Percentiles rank a stretch among this genome's conserved stretches.
phyloP scores from a whole-genome alignment of 1,140 invertebrate species.

The Diabrotica undecimpunctata region DNA sequence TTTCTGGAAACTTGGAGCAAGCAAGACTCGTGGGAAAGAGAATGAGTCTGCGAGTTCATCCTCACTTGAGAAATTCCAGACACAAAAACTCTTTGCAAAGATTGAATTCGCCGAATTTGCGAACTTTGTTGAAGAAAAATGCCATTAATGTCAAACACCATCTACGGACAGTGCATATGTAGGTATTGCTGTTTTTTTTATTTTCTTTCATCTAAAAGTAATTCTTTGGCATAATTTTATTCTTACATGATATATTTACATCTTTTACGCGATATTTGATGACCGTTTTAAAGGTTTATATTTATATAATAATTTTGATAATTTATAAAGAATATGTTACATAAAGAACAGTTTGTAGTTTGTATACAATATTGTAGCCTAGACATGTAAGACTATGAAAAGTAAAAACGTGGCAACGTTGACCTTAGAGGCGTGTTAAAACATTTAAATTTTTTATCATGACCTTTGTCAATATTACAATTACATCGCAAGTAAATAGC shows the following conservation, averaged over 20 bases:
- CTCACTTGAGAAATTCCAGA: conserved; percentile 23
- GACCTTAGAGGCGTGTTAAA: too few species aligned
- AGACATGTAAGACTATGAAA: too few species aligned
- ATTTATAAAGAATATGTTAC: too few species aligned
- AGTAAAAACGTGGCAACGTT: too few species aligned
- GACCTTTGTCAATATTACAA: too few species aligned
- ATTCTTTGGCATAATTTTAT: neutral
- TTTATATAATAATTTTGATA: too few species aligned
- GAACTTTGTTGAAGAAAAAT: conserved; percentile 38
- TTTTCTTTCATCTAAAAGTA: neutral
- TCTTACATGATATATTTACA: neutral
- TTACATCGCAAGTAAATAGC: too few species aligned
- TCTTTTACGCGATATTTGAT: too few species aligned
- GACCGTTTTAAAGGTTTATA: too few species aligned
- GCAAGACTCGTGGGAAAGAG: conserved; percentile 37
- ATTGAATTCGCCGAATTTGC: conserved; percentile 31
- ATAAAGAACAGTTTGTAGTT: too few species aligned
- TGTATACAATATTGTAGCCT: too few species aligned
- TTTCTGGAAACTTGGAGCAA: conserved; percentile 22
- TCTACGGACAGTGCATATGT: conserved; percentile 42
- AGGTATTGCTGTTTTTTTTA: conserved; percentile 28
- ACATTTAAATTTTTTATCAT: too few species aligned
- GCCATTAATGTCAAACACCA: conserved; percentile 41
- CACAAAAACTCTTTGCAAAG: conserved; percentile 30
- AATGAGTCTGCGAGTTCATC: conserved; percentile 36